Evolutionary conservation across 2,113 vertebrate genomes (phyloP).

Genomic region (Clarias batrachus): DNA sequence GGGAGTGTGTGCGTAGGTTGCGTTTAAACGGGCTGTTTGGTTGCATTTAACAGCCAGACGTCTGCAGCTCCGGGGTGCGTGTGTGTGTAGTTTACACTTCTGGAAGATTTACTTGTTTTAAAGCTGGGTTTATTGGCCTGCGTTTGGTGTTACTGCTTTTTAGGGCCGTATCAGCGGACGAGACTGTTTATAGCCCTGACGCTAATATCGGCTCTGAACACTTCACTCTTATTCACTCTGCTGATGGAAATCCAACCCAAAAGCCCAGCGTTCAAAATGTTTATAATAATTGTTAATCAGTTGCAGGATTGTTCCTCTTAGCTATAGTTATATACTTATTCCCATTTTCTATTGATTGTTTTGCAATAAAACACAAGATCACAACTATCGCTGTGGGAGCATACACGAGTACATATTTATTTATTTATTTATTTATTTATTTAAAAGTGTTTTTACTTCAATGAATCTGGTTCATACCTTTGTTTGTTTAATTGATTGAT

Average conservation of each 20-base stretch:
- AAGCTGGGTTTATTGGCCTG: slow-evolving; percentile 37
- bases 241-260: neutral
- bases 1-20: neutral
- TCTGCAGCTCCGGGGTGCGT: neutral
- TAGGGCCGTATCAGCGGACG: slow-evolving; percentile 33
- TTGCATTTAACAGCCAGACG: slow-evolving; percentile 32
- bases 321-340: neutral
- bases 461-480: neutral
- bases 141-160: slow-evolving; percentile 31
- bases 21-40: slow-evolving; percentile 1
- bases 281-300: neutral
- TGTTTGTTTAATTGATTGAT: no score
- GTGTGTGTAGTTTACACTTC: neutral
- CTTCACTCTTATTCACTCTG: neutral
- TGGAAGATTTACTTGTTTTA: slow-evolving; percentile 4
- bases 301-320: neutral
- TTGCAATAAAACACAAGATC: neutral
- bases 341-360: neutral
- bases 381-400: neutral
- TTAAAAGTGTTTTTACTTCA: neutral
- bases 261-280: neutral
- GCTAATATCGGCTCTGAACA: neutral
- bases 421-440: neutral
- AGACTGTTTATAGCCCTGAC: slow-evolving; percentile 17
- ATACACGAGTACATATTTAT: no score